Conservation (phyloP, 1,140 invertebrate genomes). For the Drosophila equinoxialis region DNA sequence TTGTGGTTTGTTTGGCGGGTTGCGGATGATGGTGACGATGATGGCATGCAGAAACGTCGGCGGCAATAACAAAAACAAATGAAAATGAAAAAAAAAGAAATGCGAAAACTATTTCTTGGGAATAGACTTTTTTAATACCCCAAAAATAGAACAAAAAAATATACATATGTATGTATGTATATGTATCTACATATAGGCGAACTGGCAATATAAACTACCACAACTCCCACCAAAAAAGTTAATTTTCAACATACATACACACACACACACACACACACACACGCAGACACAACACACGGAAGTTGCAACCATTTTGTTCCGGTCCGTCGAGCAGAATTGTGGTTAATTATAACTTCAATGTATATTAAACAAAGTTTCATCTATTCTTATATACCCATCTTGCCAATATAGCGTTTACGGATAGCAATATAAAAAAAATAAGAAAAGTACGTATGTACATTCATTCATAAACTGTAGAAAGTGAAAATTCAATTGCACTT, state of each 20-base stretch:
- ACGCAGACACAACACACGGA: no score
- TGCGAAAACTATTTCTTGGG: not conserved
- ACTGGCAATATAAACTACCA: no score
- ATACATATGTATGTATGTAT: no score
- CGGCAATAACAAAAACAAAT: slow-evolving; percentile 3
- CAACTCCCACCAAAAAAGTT: no score
- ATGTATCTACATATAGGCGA: no score
- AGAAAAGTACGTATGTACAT: slow-evolving; percentile 26
- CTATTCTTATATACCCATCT: slow-evolving; percentile 15
- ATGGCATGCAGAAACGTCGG: not conserved
- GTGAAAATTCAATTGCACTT: slow-evolving; percentile 64
- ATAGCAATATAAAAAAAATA: not conserved
- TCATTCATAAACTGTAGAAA: slow-evolving; percentile 52
- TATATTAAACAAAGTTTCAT: not conserved
- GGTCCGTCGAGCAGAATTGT: no score
- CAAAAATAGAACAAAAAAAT: no score
- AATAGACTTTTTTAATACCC: slow-evolving; percentile 3
- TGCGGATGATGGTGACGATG: not conserved
- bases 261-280: no score
- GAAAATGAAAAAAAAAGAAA: not conserved
- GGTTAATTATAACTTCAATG: no score
- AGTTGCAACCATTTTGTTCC: no score
- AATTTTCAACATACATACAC: no score
- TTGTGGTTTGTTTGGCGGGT: slow-evolving; percentile 31
- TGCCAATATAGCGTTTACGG: not conserved